Evolutionary conservation across 2,797 vertebrate genomes (phyloP), one percentile per base, ranked within the genome.

Genomic region (Melanotaenia nigrans): DNA sequence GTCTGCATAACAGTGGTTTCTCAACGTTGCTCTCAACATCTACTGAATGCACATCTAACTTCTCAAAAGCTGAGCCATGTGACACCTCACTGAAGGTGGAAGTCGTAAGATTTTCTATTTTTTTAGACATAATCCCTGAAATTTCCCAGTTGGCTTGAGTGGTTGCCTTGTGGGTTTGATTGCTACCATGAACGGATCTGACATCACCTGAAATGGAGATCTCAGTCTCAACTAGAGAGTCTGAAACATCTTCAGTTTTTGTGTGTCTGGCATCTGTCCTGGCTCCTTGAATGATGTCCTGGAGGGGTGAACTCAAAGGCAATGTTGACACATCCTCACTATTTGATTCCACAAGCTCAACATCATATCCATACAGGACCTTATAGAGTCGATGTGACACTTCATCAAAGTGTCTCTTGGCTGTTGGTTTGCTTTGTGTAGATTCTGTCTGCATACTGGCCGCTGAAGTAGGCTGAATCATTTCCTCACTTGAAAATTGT

Each of bases 301-400:
- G 61, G 24, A 30, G 45, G 28, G 56, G 45, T 38, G 40, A 25
- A 54, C 61, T 33, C 30, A 35, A 38, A 55, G 55, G 13, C 25
- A 47, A 60, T 33, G 67, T 49, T 49, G 65, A 62, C 65, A 65
- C 13, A 56, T 78, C 56, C 16, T 78, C 75, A 78, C n/a, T 49
- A 40, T 77, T 63, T 47, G 84, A 77, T 72, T 78, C 77, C 24
- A 64, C 61, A 12, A 61, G 22, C 24, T 88, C 75, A 56, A 77
- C 70, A 57, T 87, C 59, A 74, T 81, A 82, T 61, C 92, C 92
- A 78, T 91, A 95, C 10, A 94, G 79, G 42, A 93, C 87, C 81
- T 82, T 76, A 82, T 95, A 94, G 33, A 94, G 92, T 62, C 84
- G 86, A 20, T 47, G 78, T 45, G 93, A 92, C 78, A 92, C 86